These are phyloP conservation scores for Pinna nobilis DNA, from an alignment of 1,140 invertebrate species.

Conservation along the genomic window DNA sequence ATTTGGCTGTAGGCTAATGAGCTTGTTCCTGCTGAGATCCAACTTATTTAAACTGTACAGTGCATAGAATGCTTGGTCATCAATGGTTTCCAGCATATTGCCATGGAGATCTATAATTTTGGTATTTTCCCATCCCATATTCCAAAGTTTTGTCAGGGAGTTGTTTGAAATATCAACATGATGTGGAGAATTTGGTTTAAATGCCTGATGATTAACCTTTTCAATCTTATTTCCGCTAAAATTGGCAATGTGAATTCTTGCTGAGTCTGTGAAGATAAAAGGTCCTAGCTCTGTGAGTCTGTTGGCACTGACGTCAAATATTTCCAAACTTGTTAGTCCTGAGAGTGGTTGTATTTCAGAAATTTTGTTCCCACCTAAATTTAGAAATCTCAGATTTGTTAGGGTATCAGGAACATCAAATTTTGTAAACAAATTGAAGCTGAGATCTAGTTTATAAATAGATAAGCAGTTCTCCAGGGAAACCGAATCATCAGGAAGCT, in stretches of 20 bases:
- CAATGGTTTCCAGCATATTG: conserved; percentile 49
- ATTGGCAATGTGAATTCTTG: conserved; percentile 47
- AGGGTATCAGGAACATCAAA: conserved; percentile 44
- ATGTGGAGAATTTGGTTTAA: conserved; percentile 52
- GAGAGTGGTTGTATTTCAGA: conserved; percentile 35
- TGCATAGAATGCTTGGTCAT: conserved; percentile 53
- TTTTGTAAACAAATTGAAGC: conserved; percentile 51
- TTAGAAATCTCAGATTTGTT: conserved; percentile 42
- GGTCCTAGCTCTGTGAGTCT: conserved; percentile 42
- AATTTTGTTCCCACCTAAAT: conserved; percentile 54
- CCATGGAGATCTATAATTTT: conserved; percentile 46
- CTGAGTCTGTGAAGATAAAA: conserved; percentile 51
- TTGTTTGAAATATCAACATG: conserved; percentile 67
- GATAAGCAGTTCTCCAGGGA: conserved; percentile 20
- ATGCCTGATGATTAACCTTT: conserved; percentile 48
- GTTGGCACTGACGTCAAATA: conserved; percentile 58
- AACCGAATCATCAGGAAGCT: conserved; percentile 12
- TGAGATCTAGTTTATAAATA: conserved; percentile 54
- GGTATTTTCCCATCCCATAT: conserved; percentile 55
- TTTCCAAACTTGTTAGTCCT: conserved; percentile 44
- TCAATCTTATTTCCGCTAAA: conserved; percentile 62
- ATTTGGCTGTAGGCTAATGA: conserved; percentile 45
- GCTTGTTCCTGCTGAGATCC: conserved; percentile 55
- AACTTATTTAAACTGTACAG: conserved; percentile 50
- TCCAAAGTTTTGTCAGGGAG: conserved; percentile 41